Percentiles rank a stretch among this genome's conserved stretches.
These are phyloP conservation scores for Mionectes macconnelli DNA, from an alignment of 2,113 vertebrate genomes.

Conservation along the genomic window DNA sequence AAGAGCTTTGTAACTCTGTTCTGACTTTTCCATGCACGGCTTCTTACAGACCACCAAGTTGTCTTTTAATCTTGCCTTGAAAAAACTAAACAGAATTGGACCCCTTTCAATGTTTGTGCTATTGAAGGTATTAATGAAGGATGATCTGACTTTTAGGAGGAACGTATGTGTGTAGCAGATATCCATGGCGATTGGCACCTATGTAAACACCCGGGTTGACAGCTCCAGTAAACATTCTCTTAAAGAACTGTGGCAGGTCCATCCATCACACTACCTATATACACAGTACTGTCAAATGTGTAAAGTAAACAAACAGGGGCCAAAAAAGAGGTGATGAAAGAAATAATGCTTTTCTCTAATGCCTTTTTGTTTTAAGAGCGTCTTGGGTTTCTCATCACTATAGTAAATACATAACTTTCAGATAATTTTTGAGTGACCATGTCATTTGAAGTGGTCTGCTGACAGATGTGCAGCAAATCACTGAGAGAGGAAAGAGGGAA, in stretches of 20 bases:
- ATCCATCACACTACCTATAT: constrained; percentile 14
- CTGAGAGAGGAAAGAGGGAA: neutral
- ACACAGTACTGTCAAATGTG: neutral
- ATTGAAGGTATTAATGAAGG: constrained; percentile 31
- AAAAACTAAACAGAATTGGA: neutral
- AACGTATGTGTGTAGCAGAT: constrained; percentile 14
- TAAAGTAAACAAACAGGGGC: constrained; percentile 39
- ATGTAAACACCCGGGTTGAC: constrained; percentile 18
- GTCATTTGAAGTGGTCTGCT: neutral
- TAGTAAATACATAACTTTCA: neutral
- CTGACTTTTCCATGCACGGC: neutral
- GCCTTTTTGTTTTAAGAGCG: neutral
- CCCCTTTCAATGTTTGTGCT: neutral
- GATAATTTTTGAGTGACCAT: neutral
- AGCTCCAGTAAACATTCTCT: constrained; percentile 41
- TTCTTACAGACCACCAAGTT: constrained; percentile 40
- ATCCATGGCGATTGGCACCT: constrained; percentile 39
- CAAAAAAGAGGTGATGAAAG: neutral
- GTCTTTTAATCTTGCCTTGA: constrained; percentile 41
- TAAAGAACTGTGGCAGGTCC: constrained; percentile 25
- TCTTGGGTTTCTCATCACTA: neutral
- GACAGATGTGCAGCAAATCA: neutral
- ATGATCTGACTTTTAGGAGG: constrained; percentile 40
- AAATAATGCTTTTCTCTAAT: neutral
- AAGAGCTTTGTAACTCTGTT: constrained; percentile 3